These are phyloP conservation scores for Phenganax stokvisi DNA, from an alignment of 92 coral and sea anemone species.

Conservation along the genomic window DNA sequence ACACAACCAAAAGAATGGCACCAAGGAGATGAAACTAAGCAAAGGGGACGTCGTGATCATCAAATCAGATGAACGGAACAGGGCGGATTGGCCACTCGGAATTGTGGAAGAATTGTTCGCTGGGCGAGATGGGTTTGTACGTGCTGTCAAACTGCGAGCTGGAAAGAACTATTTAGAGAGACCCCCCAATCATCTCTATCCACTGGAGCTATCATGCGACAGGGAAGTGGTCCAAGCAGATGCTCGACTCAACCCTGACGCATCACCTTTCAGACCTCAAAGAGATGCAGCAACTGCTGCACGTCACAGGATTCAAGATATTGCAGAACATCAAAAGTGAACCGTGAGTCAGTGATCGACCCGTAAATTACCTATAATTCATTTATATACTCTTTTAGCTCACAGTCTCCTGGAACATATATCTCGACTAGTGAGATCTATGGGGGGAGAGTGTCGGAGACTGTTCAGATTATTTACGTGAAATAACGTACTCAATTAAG, in stretches of 20 bases:
- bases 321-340: neutral
- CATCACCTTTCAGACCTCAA: neutral
- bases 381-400: no score
- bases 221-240: neutral
- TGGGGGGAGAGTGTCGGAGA: no score
- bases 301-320: neutral
- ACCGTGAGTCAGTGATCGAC: neutral
- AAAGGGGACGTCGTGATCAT: neutral
- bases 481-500: no score
- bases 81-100: neutral
- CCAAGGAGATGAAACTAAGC: neutral
- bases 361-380: no score
- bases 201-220: neutral
- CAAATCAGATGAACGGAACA: neutral
- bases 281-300: neutral
- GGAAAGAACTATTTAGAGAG: neutral
- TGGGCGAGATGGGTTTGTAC: neutral
- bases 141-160: neutral
- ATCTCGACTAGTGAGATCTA: no score
- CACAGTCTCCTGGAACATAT: no score
- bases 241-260: neutral
- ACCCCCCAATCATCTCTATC: neutral
- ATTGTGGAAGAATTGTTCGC: neutral
- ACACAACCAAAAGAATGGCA: neutral
- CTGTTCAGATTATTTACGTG: no score